These are phyloP conservation scores for Erythrocercus mccallii DNA, from an alignment of 2,113 vertebrate species.

Conservation along the genomic window DNA sequence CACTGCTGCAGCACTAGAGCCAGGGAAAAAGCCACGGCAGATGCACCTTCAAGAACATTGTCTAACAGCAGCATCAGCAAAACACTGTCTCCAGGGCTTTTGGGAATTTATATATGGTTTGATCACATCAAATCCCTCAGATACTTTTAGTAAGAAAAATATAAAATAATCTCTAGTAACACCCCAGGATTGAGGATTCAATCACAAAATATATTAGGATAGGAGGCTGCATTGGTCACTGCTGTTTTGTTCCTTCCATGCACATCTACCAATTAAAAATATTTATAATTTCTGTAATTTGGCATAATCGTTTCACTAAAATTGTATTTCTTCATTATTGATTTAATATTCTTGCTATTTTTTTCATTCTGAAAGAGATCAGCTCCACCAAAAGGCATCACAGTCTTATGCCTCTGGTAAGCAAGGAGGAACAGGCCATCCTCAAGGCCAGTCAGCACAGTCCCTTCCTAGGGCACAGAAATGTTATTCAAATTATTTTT, in stretches of 20 bases:
- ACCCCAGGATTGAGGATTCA: background rate
- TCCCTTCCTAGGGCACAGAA: background rate
- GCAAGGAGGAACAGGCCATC: background rate
- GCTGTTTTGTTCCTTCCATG: background rate
- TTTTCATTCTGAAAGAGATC: background rate
- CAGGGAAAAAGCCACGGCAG: background rate
- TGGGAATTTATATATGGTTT: background rate
- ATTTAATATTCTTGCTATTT: background rate
- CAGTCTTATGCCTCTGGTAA: background rate
- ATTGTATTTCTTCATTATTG: background rate
- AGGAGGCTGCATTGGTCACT: background rate
- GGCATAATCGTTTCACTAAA: background rate
- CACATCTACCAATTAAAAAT: background rate
- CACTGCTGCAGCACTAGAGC: background rate
- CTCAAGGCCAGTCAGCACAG: background rate
- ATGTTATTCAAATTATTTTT: background rate
- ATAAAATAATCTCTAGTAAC: background rate
- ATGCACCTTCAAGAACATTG: background rate
- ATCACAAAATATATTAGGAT: background rate
- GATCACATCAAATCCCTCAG: conserved; percentile 1
- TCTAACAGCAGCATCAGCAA: background rate
- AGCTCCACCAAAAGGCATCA: background rate
- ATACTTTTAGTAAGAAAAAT: conserved; percentile 25
- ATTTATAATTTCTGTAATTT: background rate
- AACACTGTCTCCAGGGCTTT: background rate